Conservation (phyloP, 2,888 invertebrate genomes). For the Pheosia gnoma region DNA sequence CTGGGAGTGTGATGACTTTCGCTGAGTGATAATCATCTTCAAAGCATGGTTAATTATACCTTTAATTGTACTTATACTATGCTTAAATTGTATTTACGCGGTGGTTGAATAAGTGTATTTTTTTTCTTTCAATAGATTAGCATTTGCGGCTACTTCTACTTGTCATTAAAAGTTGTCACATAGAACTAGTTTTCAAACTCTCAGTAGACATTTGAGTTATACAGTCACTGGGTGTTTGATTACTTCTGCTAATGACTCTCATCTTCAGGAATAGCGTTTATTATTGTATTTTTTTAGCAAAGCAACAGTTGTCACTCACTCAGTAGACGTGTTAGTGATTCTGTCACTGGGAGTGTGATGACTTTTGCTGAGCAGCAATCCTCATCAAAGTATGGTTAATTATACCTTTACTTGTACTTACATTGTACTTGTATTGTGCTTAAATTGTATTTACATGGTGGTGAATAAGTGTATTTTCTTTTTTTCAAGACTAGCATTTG, state of each 20-base stretch:
- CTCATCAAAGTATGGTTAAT: conserved; percentile 4
- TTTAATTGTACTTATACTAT: too few relatives aligned
- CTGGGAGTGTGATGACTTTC: conserved; percentile 24
- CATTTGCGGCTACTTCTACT: neutral
- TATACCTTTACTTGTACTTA: neutral
- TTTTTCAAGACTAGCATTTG: too few relatives aligned
- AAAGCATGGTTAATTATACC: too few relatives aligned
- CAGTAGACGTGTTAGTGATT: conserved; percentile 20
- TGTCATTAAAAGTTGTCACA: neutral
- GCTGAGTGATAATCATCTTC: conserved; percentile 5
- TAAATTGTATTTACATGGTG: too few relatives aligned
- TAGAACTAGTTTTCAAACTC: conserved; percentile 15
- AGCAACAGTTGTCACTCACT: conserved; percentile 11
- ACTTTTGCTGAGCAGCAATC: conserved; percentile 5
- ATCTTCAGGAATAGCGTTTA: neutral
- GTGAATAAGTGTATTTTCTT: too few relatives aligned
- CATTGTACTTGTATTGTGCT: too few relatives aligned
- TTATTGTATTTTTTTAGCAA: neutral
- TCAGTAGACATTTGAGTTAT: conserved; percentile 18
- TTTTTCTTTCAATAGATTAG: too few relatives aligned
- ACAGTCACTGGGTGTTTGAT: conserved; percentile 15
- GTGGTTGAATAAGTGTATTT: too few relatives aligned
- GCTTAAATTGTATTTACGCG: too few relatives aligned
- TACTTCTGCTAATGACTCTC: neutral
- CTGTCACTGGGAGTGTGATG: conserved; percentile 19